Base-by-base conservation (phyloP, 2,797 vertebrate species). In the Zalophus californianus region DNA sequence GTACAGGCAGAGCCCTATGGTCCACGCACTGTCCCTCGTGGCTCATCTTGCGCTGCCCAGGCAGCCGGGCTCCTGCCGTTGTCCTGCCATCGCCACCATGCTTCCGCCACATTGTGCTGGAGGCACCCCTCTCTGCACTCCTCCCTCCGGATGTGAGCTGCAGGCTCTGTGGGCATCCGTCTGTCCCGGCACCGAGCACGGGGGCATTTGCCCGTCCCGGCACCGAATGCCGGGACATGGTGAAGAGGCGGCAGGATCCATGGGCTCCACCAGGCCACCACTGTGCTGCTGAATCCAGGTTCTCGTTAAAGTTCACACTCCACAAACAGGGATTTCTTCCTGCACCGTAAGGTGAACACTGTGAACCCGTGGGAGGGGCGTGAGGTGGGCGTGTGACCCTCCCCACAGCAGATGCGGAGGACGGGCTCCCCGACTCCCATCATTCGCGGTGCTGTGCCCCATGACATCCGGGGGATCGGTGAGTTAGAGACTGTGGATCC, bases 61-160 rank as follows among this genome's bases (percentile, higher is more conserved):
- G 41, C 38, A 3, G 7, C 72, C 4, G 35, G 35, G 35, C 20
- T 70, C 35, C 41, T 7, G 13, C 2, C 41, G 7, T 32, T 1
- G 0, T 15, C 41, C 72, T 48, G 41, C 72, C 14, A 2, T 75
- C 41, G 3, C 44, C 41, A 10, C 41, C 44, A 10, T 2, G 2
- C 14, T 6, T 44, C 44, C 0, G 27, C 44, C 44, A 5, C 15
- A 0, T 3, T 2, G 41, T 27, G 44, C 27, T 1, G 7, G 4
- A 66, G 64, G 41, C 27, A 1, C 21, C 35, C 11, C 0, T 23
- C 41, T 44, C 72, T 16, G 8, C 27, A 5, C 9, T 1, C 70
- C 70, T 41, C 41, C 13, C 6, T 23, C 70, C 13, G 38, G 41
- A 3, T 41, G 70, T 13, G n/a, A 21, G 38, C 38, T 27, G 70